Base-by-base conservation (phyloP, 2,113 vertebrate species). In the Mohoua ochrocephala region DNA sequence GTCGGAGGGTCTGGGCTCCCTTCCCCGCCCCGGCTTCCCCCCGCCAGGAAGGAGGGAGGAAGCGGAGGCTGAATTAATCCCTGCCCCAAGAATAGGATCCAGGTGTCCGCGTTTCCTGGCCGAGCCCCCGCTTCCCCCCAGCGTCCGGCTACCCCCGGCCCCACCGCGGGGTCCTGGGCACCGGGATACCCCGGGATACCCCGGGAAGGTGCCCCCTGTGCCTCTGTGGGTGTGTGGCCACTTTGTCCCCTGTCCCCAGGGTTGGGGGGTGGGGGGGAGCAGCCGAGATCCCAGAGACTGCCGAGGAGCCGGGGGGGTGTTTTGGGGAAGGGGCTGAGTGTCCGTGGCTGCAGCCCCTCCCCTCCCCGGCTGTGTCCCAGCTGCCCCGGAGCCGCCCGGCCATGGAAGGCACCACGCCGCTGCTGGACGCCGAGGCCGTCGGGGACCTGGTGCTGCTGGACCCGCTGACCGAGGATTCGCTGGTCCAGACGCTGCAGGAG, bases 391-490 rank as follows among this genome's bases (percentile, higher is more conserved):
- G 75, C 71, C 22, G 6, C 67, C 61, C 13, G 13, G 87, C 83
- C 78, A 97, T 98, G 97, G 97, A 96, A 52, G 44, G 39, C 57
- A 8, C 90, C 18, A 14, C 92, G 37, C 24, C 95, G 1, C 22
- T 95, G 39, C 94, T 98, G 91, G 97, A 98, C 13, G 67, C 96
- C 1, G 49, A 97, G 4, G 98, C 98, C 0, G 97, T 98, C 2
- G 98, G 97, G 44, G 98, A 98, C 45, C 95, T 98, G 73, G 97
- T 98, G 77, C 97, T 98, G 69, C 94, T 98, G 88, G 98, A 98
- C 49, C 98, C 98, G 0, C 96, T 98, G 53, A 96, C 79, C 0
- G 96, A 98, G 91, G 97, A 97, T 26, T 97, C 98, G 11, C 83
- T 98, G 91, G 94, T 98, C 45, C 83, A 41, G 63, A 98, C 98